Percentiles rank a stretch among this genome's conserved stretches.
Evolutionary conservation across 2,113 vertebrate genomes (phyloP).

Genomic region (Psilopsiagon aymara): DNA sequence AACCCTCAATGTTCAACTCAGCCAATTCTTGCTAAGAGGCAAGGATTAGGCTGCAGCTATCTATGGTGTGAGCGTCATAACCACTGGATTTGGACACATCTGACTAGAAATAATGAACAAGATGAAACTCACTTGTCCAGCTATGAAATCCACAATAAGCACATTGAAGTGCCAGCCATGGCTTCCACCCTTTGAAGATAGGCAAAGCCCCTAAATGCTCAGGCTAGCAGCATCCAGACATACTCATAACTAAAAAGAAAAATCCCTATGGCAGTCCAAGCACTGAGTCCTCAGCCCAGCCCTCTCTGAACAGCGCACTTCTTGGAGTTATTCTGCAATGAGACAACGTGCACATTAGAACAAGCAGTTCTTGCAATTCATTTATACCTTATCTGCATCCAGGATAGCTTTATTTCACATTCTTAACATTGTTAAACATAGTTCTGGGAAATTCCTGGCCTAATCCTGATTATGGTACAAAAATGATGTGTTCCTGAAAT

Average conservation of each 20-base stretch:
- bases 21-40: neutral
- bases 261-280: neutral
- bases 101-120: neutral
- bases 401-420: neutral
- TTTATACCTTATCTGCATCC: neutral
- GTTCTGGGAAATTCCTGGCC: neutral
- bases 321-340: neutral
- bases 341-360: neutral
- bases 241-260: neutral
- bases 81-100: neutral
- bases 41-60: neutral
- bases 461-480: neutral
- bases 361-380: neutral
- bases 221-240: neutral
- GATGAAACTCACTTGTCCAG: neutral
- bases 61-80: neutral
- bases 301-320: neutral
- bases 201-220: neutral
- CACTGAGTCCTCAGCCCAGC: neutral
- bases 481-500: neutral
- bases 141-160: neutral
- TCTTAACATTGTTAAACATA: neutral
- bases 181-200: neutral
- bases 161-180: neutral
- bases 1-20: neutral